Evolutionary conservation across 2,888 invertebrate species (phyloP), one percentile per base, ranked within the genome.

Genomic region (Drosophila merina): DNA sequence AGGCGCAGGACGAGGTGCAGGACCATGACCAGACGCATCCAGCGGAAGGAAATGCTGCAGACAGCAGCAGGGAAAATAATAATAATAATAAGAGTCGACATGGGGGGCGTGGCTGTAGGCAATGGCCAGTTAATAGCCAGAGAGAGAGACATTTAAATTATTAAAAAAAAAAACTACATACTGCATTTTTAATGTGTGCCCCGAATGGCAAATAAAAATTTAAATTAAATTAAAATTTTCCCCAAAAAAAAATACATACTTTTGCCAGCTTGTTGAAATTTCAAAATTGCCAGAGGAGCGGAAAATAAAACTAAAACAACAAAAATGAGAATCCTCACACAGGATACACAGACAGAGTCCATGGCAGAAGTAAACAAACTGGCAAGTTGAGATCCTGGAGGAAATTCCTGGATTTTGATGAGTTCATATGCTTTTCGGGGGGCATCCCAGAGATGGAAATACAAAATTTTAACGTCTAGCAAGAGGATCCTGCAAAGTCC

Each of bases 191-290:
- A 77, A 80, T 78, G 71, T 77, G 74, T 77, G 74, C 67, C 68
- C 78, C 74, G 78, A 55, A 74, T 70, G 71, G 76, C 76, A 78
- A 77, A 78, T 76, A 77, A 44, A 78, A 78, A 77, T 76, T 54
- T 54, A 76, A 80, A 78, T 78, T 67, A 72, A 73, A 72, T 73
- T 73, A 75, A 77, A 78, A 75, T 76, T 80, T 42, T 76, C 57
- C 36, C 33, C 71, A 78, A 78, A 56, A 20, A 20, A 20, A 20
- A 20, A 20, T 20, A 14, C 1, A 63, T 75, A 25, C 47, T 38
- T 38, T 44, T 31, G 28, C 47, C 63, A 36, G 64, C 45, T 64
- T 51, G 60, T 72, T 48, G 54, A 63, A 64, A 56, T 75, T 72
- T 57, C 54, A 20, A 20, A 20, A 20, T 20, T 20, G 20, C 20